phyloP scores from a whole-genome alignment of 1,140 invertebrate genomes.

The Dryas iulia region DNA sequence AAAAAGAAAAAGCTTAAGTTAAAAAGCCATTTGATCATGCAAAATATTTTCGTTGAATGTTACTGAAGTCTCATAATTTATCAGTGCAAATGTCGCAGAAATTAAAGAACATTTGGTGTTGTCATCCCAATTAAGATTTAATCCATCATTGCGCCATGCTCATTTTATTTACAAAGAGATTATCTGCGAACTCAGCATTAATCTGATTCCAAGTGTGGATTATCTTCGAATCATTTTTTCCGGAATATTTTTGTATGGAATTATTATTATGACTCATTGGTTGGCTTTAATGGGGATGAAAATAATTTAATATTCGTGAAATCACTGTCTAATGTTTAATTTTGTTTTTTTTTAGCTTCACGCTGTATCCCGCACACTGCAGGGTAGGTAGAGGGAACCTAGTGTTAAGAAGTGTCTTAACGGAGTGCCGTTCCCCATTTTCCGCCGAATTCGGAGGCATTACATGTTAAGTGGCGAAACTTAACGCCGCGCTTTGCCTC shows the following conservation, averaged over 20 bases:
- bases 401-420: no score
- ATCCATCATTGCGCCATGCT: slow-evolving; percentile 14
- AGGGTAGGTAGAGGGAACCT: no score
- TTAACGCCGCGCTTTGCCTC: no score
- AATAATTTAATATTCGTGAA: no score
- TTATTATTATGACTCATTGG: background rate
- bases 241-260: background rate
- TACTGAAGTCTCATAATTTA: slow-evolving; percentile 7
- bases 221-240: slow-evolving; percentile 4
- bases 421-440: no score
- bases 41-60: background rate
- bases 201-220: slow-evolving; percentile 7
- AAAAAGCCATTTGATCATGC: background rate
- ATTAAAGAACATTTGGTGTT: slow-evolving; percentile 19
- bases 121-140: slow-evolving; percentile 19
- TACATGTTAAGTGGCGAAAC: no score
- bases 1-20: background rate
- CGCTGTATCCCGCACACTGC: no score
- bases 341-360: no score
- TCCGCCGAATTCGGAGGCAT: background rate
- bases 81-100: slow-evolving; percentile 8
- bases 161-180: slow-evolving; percentile 21
- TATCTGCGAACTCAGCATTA: slow-evolving; percentile 7
- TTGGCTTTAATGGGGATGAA: background rate
- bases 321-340: no score